Percentiles rank a stretch among this genome's conserved stretches.
phyloP scores from a whole-genome alignment of 2,113 vertebrate species.

The Anguilla rostrata region DNA sequence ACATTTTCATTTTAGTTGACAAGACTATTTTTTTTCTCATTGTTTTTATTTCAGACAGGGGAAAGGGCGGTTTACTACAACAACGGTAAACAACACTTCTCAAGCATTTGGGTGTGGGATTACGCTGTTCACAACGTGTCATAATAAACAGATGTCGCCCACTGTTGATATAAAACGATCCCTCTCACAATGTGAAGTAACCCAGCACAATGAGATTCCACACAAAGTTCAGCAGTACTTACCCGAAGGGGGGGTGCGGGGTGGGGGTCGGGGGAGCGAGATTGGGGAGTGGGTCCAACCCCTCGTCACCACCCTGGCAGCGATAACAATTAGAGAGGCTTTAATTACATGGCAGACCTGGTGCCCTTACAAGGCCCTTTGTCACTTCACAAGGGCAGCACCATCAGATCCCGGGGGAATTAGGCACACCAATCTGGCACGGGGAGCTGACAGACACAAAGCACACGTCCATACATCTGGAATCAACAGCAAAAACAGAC shows the following conservation, averaged over 20 bases:
- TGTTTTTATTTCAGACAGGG: background rate
- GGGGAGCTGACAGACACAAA: background rate
- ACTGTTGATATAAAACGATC: too few relatives aligned
- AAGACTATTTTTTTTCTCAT: background rate
- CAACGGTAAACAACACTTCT: background rate
- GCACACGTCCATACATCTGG: background rate
- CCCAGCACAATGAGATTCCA: too few relatives aligned
- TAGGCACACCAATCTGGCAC: background rate
- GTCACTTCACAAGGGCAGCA: background rate
- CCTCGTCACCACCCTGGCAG: slow-evolving; percentile 40
- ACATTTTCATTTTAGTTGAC: background rate
- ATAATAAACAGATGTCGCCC: background rate
- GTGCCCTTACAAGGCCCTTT: slow-evolving; percentile 14
- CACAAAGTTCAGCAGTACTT: background rate
- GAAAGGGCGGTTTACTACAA: too few relatives aligned
- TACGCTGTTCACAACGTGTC: background rate
- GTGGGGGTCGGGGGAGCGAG: too few relatives aligned
- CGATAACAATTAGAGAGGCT: slow-evolving; percentile 38
- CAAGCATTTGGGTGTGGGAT: background rate
- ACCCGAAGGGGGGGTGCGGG: background rate
- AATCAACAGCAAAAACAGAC: background rate
- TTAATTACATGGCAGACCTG: slow-evolving; percentile 41
- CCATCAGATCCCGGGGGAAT: too few relatives aligned
- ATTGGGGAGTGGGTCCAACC: background rate
- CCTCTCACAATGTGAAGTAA: background rate